phyloP scores from a whole-genome alignment of 2,797 vertebrate genomes.

The Squalus acanthias region DNA sequence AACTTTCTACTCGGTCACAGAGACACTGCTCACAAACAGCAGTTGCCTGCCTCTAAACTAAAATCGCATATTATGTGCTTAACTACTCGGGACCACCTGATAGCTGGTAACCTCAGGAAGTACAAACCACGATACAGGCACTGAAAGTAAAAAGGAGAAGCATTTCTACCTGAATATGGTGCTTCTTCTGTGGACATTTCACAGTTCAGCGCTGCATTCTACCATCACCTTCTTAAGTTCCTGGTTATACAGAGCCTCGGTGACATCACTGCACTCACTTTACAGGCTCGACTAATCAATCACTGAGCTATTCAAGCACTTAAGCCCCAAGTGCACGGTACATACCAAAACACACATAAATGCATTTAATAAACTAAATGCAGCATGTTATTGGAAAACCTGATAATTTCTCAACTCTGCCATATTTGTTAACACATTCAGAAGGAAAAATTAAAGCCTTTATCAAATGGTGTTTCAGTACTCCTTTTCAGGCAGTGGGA shows the following conservation, averaged over 20 bases:
- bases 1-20: not conserved
- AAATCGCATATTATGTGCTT: not conserved
- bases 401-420: not conserved
- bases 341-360: not conserved
- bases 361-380: too few species aligned
- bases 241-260: not conserved
- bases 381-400: not conserved
- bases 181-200: slow-evolving; percentile 7
- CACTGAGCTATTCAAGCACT: not conserved
- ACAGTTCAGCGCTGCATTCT: not conserved
- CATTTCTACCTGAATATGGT: not conserved
- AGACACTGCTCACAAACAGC: not conserved
- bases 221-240: slow-evolving; percentile 10
- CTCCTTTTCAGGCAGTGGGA: not conserved
- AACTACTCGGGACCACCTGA: not conserved
- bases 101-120: not conserved
- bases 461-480: not conserved
- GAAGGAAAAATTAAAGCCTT: not conserved
- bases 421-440: too few species aligned
- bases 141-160: not conserved
- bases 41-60: not conserved
- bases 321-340: not conserved
- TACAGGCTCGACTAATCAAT: slow-evolving; percentile 17
- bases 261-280: slow-evolving; percentile 23
- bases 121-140: not conserved